A percentile compares a stretch with the other conserved stretches of the same genome.
phyloP scores from a whole-genome alignment of 2,797 vertebrate genomes.

The Arvicola amphibius region DNA sequence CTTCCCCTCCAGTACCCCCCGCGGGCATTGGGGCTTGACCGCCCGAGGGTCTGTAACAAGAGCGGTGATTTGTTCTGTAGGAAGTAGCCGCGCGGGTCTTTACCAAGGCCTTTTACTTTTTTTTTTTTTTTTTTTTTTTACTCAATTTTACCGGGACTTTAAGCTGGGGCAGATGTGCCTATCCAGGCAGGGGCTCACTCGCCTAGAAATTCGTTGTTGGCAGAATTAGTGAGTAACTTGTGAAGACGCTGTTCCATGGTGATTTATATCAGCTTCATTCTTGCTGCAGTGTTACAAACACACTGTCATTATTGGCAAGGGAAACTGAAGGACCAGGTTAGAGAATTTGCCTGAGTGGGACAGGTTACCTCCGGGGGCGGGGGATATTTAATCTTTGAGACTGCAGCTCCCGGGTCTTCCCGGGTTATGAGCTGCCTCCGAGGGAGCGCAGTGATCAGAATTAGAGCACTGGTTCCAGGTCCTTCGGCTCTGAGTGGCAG shows the following conservation, averaged over 20 bases:
- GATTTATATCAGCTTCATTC: slow-evolving; percentile 12
- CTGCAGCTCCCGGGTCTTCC: not conserved
- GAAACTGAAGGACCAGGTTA: slow-evolving; percentile 4
- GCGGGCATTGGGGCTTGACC: fast-evolving
- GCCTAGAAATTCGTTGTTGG: not conserved
- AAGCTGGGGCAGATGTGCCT: not conserved
- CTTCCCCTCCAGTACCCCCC: fast-evolving
- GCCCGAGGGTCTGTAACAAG: fast-evolving
- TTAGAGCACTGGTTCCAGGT: no score
- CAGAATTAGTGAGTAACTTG: not conserved
- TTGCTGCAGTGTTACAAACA: not conserved
- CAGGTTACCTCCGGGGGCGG: not conserved
- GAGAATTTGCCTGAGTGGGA: not conserved
- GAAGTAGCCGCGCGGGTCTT: not conserved
- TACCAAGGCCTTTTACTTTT: no score
- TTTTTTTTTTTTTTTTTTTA: no score
- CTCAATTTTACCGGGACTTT: not conserved
- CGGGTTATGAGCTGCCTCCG: not conserved
- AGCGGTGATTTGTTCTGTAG: fast-evolving
- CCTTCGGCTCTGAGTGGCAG: not conserved
- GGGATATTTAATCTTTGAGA: not conserved
- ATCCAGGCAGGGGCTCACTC: not conserved
- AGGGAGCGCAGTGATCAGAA: no score
- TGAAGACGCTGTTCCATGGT: not conserved
- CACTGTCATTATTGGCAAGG: slow-evolving; percentile 23